A percentile compares a stretch with the other conserved stretches of the same genome.
Conservation (phyloP, 2,797 vertebrate genomes). For the Enteromius unitaeniatus region DNA sequence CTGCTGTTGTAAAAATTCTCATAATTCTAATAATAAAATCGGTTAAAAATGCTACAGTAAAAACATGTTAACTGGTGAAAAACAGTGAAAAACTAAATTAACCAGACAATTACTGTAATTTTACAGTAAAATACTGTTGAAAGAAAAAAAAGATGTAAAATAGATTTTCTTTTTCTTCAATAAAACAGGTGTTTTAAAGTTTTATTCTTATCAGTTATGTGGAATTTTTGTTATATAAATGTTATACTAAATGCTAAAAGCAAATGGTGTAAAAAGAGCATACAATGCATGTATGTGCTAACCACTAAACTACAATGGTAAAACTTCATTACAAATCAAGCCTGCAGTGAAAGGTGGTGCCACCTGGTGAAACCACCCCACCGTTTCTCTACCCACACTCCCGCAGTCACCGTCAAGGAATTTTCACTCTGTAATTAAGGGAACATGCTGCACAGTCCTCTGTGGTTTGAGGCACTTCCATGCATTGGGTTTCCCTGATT, state of each 20-base stretch:
- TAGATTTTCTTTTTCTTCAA: not conserved
- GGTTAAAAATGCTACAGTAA: not conserved
- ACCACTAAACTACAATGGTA: not conserved
- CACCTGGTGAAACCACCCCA: not conserved
- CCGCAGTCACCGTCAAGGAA: constrained; percentile 2
- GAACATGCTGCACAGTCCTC: constrained; percentile 38
- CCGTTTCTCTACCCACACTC: constrained; percentile 21
- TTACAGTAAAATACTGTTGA: not conserved
- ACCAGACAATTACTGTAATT: not conserved
- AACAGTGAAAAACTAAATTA: not conserved
- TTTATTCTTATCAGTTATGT: not conserved
- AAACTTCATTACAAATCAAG: constrained; percentile 1
- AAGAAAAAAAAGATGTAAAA: not conserved
- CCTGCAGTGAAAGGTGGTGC: not conserved
- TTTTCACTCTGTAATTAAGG: constrained; percentile 36
- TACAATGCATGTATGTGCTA: no score
- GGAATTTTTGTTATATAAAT: not conserved
- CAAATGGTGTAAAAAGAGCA: not conserved
- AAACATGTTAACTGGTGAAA: not conserved
- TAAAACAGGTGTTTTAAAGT: not conserved
- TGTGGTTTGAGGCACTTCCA: constrained; percentile 37
- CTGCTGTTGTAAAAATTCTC: no score
- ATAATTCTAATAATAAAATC: not conserved
- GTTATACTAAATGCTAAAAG: not conserved
- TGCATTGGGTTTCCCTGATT: constrained; percentile 40